Base-by-base conservation (phyloP, 2,888 invertebrate genomes). In the Capitulum mitella region DNA sequence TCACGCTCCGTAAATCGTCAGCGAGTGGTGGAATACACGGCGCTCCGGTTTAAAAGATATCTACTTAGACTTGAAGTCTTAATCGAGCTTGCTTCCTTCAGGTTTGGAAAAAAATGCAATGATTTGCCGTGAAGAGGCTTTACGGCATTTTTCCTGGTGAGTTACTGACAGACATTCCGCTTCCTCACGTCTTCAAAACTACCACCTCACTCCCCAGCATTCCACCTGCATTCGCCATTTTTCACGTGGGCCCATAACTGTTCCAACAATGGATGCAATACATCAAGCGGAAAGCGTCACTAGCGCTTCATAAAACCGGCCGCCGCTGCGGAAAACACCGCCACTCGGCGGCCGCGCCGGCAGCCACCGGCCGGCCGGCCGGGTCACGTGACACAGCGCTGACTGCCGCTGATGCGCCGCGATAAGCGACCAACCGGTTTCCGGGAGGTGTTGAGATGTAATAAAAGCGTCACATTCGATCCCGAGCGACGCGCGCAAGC, bases 391-490 rank as follows among this genome's bases (percentile, higher is more conserved):
- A 58, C n/a, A 58, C 51, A n/a, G 5, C 8, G n/a, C 58, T 26
- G n/a, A 10, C n/a, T 5, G 61, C 29, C 32, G 29, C 29, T n/a
- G 29, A 32, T 26, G 10, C 29, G 14, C 14, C 61, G 14, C 29
- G 61, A 61, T 61, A 29, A 61, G 61, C 61, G 29, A 61, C 29
- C 32, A 61, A 61, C 61, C 61, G 61, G 61, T 61, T 61, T 61
- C 32, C 61, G 61, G 61, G 32, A 61, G 61, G 61, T 61, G 61
- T 61, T 32, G 61, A 61, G 29, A 61, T 61, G 61, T 26, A 61
- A 61, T 61, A 61, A 61, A 61, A 61, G 61, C 61, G 61, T 61
- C 61, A 61, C 61, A 61, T 32, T 61, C 61, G 29, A 32, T 61
- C 61, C 32, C 61, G 29, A n/a, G 61, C 32, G 14, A 32, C 61